Base-by-base conservation (phyloP, 2,113 vertebrate species). In the Sorex araneus region DNA sequence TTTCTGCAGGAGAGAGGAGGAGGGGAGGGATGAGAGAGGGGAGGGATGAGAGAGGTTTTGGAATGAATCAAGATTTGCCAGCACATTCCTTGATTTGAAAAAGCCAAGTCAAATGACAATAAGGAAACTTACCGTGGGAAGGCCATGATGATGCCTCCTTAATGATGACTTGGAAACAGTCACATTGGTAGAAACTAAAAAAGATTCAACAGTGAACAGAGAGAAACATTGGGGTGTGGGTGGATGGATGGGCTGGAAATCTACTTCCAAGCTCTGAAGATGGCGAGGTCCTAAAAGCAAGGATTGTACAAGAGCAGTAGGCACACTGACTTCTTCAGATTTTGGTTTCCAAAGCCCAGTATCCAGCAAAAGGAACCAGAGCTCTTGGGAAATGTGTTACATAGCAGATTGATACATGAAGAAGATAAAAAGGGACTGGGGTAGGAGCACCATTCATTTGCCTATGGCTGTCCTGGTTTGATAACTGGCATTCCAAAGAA, bases 331-430 rank as follows among this genome's bases (percentile, higher is more conserved):
- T 76, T 79, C n/a, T 25, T 12, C n/a, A 67, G 9, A 92, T 79
- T 18, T 82, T 60, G 80, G 57, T 78, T 93, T 94, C 89, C 85
- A 95, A 94, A 85, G 30, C 43, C 47, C 47, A 28, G 75, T 76
- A 25, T 89, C 50, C 60, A 45, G 28, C 40, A 40, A 40, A 40
- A 40, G 40, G 40, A 40, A 23, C 27, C 57, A 92, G 70, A 30
- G 8, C 34, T 88, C 47, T 66, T 91, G 77, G 64, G 18, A 93
- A 32, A 88, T 78, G 28, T 73, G 32, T 15, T 67, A 54, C 54
- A 60, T 4, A 60, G 21, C 18, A 23, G 57, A 60, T 16, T 60
- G 2, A 6, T 19, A 16, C 57, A 60, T 23, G 18, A 60, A 60
- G 19, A 60, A 60, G 6, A 6, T 23, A 60, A 60, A 16, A 60